Evolutionary conservation across 35 echinoderm and acorn worm genomes (phyloP).

Genomic region (Amphiura filiformis): DNA sequence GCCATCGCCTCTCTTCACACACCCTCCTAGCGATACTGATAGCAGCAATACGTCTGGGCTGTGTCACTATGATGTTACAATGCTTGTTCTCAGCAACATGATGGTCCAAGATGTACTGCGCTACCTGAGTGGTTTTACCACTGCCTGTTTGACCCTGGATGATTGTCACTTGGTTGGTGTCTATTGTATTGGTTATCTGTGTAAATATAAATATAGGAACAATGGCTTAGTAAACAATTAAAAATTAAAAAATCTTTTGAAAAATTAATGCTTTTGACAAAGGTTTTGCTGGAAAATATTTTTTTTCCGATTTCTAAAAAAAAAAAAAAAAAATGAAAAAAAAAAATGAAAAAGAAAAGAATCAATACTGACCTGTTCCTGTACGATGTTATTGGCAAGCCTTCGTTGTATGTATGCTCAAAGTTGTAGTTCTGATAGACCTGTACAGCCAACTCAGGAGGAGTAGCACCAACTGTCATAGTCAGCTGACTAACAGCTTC

Average conservation of each 20-base stretch:
- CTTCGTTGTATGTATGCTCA: slow-evolving; percentile 85
- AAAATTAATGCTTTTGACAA: no score
- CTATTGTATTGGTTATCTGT: slow-evolving; percentile 87
- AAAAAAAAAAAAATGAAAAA: no score
- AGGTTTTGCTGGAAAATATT: no score
- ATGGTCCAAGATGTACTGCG: slow-evolving; percentile 91
- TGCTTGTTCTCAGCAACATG: slow-evolving; percentile 72
- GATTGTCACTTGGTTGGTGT: slow-evolving; percentile 85
- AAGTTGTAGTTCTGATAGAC: slow-evolving; percentile 97
- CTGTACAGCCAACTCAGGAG: slow-evolving; percentile 53
- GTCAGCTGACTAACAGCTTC: slow-evolving; percentile 40
- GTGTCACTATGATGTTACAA: slow-evolving; percentile 98
- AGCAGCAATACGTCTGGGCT: slow-evolving; percentile 92
- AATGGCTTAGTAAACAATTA: no score
- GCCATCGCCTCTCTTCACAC: slow-evolving; percentile 88
- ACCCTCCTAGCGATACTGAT: slow-evolving; percentile 95
- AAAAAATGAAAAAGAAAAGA: no score
- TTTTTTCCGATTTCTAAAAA: no score
- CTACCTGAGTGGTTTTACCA: slow-evolving; percentile 96
- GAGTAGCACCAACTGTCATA: slow-evolving; percentile 37
- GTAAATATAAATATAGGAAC: background rate
- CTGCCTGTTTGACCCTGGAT: slow-evolving; percentile 90
- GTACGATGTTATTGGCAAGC: slow-evolving; percentile 75
- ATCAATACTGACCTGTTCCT: no score
- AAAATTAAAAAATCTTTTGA: no score